phyloP scores from a whole-genome alignment of 1,140 invertebrate species.

The Apis florea region DNA sequence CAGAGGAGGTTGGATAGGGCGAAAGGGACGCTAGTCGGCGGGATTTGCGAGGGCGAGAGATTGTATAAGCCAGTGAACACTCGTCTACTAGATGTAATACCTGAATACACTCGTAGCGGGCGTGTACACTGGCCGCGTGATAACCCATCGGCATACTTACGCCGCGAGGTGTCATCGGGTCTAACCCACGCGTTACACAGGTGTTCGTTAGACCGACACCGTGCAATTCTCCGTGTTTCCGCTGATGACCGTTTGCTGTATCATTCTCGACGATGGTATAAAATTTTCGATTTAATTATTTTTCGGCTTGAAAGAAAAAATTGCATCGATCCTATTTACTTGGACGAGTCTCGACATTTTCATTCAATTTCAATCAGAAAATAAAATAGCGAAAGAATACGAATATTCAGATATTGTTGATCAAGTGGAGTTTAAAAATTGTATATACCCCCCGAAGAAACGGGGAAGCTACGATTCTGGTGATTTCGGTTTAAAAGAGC shows the following conservation, averaged over 20 bases:
- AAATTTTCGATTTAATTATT: no score
- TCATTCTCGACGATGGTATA: no score
- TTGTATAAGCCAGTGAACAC: conserved; percentile 72
- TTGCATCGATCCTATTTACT: no score
- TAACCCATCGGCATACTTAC: conserved; percentile 65
- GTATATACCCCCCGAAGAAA: no score
- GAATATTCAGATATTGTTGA: no score
- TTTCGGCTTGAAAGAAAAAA: no score
- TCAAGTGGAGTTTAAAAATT: no score
- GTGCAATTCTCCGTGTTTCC: conserved; percentile 13
- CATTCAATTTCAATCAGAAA: no score
- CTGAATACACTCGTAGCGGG: conserved; percentile 74
- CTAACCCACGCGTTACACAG: conserved; percentile 53
- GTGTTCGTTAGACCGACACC: conserved; percentile 38
- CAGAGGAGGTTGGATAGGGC: conserved; percentile 55
- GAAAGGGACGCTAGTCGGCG: conserved; percentile 53
- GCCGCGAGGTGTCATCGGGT: conserved; percentile 50
- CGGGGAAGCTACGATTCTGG: not conserved
- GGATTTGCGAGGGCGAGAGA: conserved; percentile 72
- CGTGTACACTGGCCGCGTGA: conserved; percentile 64
- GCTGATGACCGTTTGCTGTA: not conserved
- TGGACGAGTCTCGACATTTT: no score
- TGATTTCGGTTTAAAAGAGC: not conserved
- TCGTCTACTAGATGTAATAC: conserved; percentile 77
- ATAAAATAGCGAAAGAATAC: no score